These are phyloP conservation scores for Vipera latastei DNA, from an alignment of 2,797 vertebrate species.

Conservation along the genomic window DNA sequence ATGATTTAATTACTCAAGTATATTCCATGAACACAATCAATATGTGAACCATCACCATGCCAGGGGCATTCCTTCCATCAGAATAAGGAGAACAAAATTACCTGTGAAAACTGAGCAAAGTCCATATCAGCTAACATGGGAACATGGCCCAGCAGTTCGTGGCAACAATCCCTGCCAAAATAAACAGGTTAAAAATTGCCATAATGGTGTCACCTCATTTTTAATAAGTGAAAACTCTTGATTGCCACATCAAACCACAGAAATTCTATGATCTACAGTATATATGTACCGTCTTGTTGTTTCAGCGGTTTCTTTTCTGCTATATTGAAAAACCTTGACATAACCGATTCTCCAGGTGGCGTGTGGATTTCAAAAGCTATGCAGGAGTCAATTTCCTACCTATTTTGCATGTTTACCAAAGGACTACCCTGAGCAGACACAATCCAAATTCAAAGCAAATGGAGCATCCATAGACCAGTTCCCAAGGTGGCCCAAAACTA, in stretches of 20 bases:
- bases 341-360: background rate
- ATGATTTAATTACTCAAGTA: background rate
- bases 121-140: conserved; percentile 83
- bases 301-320: background rate
- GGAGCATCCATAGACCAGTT: background rate
- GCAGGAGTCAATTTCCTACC: background rate
- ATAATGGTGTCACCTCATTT: background rate
- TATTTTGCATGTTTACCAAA: background rate
- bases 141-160: conserved; percentile 82
- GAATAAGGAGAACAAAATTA: conserved; percentile 49
- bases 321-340: background rate
- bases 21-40: background rate
- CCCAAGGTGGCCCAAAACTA: background rate
- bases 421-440: background rate
- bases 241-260: background rate
- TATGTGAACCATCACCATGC: no score
- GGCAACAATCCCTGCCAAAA: conserved; percentile 81
- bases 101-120: conserved; percentile 85
- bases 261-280: background rate
- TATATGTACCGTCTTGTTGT: background rate
- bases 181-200: conserved; percentile 13
- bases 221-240: background rate
- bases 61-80: background rate
- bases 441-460: background rate
- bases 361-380: background rate